Evolutionary conservation across 1,140 invertebrate genomes (phyloP), one percentile per base, ranked within the genome.

Genomic region (Drosophila micromelanica): DNA sequence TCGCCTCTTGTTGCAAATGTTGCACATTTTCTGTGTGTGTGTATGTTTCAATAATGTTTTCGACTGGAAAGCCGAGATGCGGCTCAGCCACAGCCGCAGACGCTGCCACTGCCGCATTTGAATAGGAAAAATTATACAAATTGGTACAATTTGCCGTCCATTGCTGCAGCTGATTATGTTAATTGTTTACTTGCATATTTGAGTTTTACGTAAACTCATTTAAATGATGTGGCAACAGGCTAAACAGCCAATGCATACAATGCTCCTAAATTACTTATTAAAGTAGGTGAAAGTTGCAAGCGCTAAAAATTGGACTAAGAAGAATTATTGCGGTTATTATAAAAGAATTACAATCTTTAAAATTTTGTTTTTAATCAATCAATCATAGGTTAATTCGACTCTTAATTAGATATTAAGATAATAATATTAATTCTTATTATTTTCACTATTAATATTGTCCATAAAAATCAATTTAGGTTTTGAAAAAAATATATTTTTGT

Each of bases 91-190:
- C 68, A 78, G 57, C 75, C 48, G 56, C 61, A 73, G 72, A 73
- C 73, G 23, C 37, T 17, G 32, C 40, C 57, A 55, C 60, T 71
- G 54, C 69, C 55, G 70, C 70, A 67, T 68, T 73, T 52, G 20
- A 52, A 54, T 68, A n/a, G 71, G 35, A 70, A 59, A 63, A 69
- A 73, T 61, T 62, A 69, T 70, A 42, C 40, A 70, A 87, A 86
- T 86, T 87, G 79, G 72, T 76, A 87, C 82, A 82, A 87, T 86
- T 86, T 82, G 69, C 71, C 68, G 71, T 61, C 67, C 65, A 86
- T 86, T 81, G 67, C 78, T 63, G 74, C 81, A 78, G 78, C 76
- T 84, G 65, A 84, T 86, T 86, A 86, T 87, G 84, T 68, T 82
- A 86, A 86, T 86, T 82, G 78, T 73, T 81, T 48, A 40, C 37